Percentiles rank a stretch among this genome's conserved stretches.
Conservation (phyloP, 2,113 vertebrate species). For the Xenopus tropicalis region UCB_Xtro_10.0 CM004446.2:66823501-66824000, state of each 20-base stretch:
- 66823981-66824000: too few species aligned
- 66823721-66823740: slow-evolving; percentile 74
- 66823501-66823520: not conserved
- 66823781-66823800: slow-evolving; percentile 97
- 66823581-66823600: too few species aligned
- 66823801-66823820: slow-evolving; percentile 88
- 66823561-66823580: too few species aligned
- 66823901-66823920: not conserved
- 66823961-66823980: too few species aligned
- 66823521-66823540: too few species aligned
- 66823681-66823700: slow-evolving; percentile 72
- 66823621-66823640: too few species aligned
- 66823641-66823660: too few species aligned
- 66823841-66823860: slow-evolving; percentile 74
- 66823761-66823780: slow-evolving; percentile 93
- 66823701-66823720: slow-evolving; percentile 79
- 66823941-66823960: too few species aligned
- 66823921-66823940: too few species aligned
- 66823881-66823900: slow-evolving; percentile 77
- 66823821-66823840: slow-evolving; percentile 70
- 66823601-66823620: too few species aligned
- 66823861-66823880: slow-evolving; percentile 78
- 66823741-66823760: slow-evolving; percentile 93
- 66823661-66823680: slow-evolving; percentile 66
- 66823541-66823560: too few species aligned